A percentile compares a stretch with the other conserved stretches of the same genome.
Conservation (phyloP, 2,113 vertebrate genomes). For the Stigmatopora argus region DNA sequence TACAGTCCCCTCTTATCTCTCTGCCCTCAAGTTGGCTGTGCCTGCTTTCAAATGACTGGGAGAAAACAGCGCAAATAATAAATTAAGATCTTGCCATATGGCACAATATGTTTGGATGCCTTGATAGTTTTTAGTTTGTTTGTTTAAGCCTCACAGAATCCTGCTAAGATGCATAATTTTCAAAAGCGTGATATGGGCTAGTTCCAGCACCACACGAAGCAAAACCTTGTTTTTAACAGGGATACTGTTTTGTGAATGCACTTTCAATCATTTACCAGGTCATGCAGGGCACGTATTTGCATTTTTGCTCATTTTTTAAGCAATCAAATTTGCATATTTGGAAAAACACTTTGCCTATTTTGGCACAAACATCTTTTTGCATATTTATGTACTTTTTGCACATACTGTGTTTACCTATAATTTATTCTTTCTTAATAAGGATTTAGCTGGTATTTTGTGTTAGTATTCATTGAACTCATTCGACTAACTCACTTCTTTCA, state of each 20-base stretch:
- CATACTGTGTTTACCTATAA: neutral
- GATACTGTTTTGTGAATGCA: neutral
- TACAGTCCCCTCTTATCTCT: neutral
- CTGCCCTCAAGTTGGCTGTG: neutral
- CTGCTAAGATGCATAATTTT: neutral
- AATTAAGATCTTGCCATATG: neutral
- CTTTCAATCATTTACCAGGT: neutral
- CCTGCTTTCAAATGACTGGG: neutral
- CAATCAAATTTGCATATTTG: slow-evolving; percentile 2
- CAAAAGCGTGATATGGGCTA: neutral
- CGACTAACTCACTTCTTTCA: neutral
- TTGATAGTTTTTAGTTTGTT: neutral
- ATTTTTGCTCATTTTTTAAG: neutral
- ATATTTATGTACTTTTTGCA: neutral
- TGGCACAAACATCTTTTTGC: neutral
- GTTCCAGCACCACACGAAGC: neutral
- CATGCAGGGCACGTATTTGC: neutral
- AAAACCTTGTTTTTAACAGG: neutral
- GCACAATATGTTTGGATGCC: neutral
- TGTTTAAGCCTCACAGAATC: neutral
- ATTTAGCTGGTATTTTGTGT: neutral
- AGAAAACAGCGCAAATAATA: neutral
- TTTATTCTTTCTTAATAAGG: neutral
- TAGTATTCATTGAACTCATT: neutral
- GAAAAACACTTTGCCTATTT: slow-evolving; percentile 1